Base-by-base conservation (phyloP, 2,113 vertebrate genomes). In the Caretta caretta region DNA sequence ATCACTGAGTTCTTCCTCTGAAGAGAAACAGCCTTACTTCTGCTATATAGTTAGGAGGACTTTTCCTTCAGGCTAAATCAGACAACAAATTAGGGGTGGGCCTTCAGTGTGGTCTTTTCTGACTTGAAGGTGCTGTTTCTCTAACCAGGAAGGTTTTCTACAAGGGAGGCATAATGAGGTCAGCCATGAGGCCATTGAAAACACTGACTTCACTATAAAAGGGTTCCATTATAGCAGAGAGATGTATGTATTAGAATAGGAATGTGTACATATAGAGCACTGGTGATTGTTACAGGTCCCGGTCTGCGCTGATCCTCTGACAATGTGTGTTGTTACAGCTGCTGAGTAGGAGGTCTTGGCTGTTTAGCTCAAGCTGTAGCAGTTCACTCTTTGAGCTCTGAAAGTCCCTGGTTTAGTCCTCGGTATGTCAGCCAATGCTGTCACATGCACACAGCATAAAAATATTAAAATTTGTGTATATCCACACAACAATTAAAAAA, bases 91-190 rank as follows among this genome's bases (percentile, higher is more conserved):
- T 90, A 93, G 84, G 93, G 93, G 95, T 96, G 96, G 94, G 97
- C 95, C 98, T 98, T 98, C 98, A 92, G 98, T 99, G 98, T 99
- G 99, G 99, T 98, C 98, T 88, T 93, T 86, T 94, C 80, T 38
- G 6, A 80, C 49, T 54, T 82, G 96, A 97, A 97, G 98, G 91
- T 90, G 91, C 89, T 97, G 89, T 57, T 51, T 94, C 85, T 42
- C 89, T 95, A 94, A 93, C 90, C 75, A n/a, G 86, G 91, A 97
- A 96, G 93, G 92, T 97, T 98, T 97, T 97, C 89, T 93, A 59
- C 97, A 88, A 96, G 90, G 65, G 90, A 97, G 86, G 94, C 93
- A 83, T 90, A 90, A 80, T 80, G 87, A 97, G 93, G 95, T 98
- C 95, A 98, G 95, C 92, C 89, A 84, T 91, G 98, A 97, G 96